Conservation (phyloP, 1,140 invertebrate species). For the Aphelenchoides besseyi region DNA sequence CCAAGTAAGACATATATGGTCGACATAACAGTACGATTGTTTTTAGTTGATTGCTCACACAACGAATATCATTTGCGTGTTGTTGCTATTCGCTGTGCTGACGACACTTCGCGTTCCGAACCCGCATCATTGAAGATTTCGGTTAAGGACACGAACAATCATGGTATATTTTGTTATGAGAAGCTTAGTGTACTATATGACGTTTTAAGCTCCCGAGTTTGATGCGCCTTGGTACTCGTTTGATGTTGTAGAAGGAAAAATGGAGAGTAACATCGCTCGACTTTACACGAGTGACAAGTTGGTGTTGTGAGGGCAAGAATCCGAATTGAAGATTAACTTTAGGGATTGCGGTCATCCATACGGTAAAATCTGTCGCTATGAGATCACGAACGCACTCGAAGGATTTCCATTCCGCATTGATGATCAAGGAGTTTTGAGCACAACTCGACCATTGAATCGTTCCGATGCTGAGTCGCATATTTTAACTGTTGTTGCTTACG, state of each 20-base stretch:
- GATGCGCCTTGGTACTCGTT: slow-evolving; percentile 62
- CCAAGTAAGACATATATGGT: too few species aligned
- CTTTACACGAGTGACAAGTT: slow-evolving; percentile 46
- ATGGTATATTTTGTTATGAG: too few species aligned
- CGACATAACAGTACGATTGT: too few species aligned
- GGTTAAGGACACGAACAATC: slow-evolving; percentile 62
- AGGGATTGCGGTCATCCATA: slow-evolving; percentile 61
- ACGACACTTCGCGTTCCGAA: slow-evolving; percentile 50
- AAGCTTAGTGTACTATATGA: too few species aligned
- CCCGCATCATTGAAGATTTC: slow-evolving; percentile 59
- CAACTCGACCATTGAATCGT: slow-evolving; percentile 51
- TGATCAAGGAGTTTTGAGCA: slow-evolving; percentile 57
- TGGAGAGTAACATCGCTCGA: slow-evolving; percentile 50
- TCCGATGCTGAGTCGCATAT: slow-evolving; percentile 57
- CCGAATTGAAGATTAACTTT: slow-evolving; percentile 14
- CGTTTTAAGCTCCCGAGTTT: slow-evolving; percentile 60
- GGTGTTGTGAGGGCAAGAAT: not conserved
- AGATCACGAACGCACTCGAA: slow-evolving; percentile 60
- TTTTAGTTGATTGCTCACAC: slow-evolving; percentile 56
- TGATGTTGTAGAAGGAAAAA: slow-evolving; percentile 56
- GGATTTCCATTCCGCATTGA: slow-evolving; percentile 56
- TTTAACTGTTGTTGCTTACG: slow-evolving; percentile 59
- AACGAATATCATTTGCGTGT: slow-evolving; percentile 44
- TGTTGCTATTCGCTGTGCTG: slow-evolving; percentile 55
- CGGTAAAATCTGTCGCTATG: slow-evolving; percentile 60